Conservation (phyloP, 1,140 invertebrate genomes). For the Pissodes strobi region DNA sequence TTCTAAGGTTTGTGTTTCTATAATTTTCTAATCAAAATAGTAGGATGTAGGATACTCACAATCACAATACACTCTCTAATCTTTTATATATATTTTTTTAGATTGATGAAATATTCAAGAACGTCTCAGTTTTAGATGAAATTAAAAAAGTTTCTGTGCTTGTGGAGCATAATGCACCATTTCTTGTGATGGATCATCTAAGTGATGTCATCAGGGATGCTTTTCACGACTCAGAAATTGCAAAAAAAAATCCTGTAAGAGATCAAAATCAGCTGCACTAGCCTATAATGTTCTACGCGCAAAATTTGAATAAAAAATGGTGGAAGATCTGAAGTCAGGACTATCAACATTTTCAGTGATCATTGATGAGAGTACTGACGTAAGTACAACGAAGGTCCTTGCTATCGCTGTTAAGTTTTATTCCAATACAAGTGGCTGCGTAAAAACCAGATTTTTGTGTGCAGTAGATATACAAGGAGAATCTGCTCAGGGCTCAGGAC, state of each 20-base stretch:
- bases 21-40: too few species aligned
- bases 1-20: too few species aligned
- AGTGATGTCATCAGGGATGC: constrained; percentile 30
- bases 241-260: constrained; percentile 32
- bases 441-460: constrained; percentile 28
- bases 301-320: constrained; percentile 27
- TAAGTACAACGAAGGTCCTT: constrained; percentile 23
- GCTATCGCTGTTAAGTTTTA: constrained; percentile 27
- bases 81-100: constrained; percentile 23
- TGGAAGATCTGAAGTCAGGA: not conserved
- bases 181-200: constrained; percentile 39
- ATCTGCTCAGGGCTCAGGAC: constrained; percentile 11
- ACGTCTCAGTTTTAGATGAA: constrained; percentile 24
- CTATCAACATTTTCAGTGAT: constrained; percentile 25
- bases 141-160: constrained; percentile 37
- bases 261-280: constrained; percentile 33
- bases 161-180: constrained; percentile 41
- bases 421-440: too few species aligned
- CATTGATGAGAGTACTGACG: constrained; percentile 28
- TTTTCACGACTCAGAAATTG: constrained; percentile 37
- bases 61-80: too few species aligned
- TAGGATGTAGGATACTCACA: too few species aligned
- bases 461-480: constrained; percentile 24
- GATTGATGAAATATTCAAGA: constrained; percentile 31
- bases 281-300: constrained; percentile 30